Base-by-base conservation (phyloP, 2,888 invertebrate species). In the Dastarcus helophoroides region DNA sequence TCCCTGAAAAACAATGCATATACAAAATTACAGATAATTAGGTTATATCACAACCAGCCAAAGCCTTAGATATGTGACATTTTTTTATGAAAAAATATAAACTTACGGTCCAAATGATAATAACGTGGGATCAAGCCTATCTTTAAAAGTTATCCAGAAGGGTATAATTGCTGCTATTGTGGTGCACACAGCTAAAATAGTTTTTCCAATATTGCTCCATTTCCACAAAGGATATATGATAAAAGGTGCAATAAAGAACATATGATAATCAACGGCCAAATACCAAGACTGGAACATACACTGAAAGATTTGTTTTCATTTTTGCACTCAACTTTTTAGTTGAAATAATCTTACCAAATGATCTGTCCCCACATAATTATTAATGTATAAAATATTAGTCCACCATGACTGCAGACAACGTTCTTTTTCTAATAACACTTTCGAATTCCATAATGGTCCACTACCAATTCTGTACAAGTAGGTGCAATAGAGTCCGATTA, bases 211-310 rank as follows among this genome's bases (percentile, higher is more conserved):
- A 47, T 65, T 66, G 15, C 68, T 62, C 64, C 73, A 74, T 47
- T 67, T 69, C 74, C 77, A 76, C 9, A 81, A 53, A n/a, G 73
- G 66, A 54, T 71, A 78, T 40, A 80, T 73, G 31, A 78, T 63
- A 24, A 73, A 56, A 1, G 80, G 76, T 0, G 79, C 77, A 23
- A 79, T 48, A 45, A 79, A 65, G 58, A 58, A 61, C 16, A 61
- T 37, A 33, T 61, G 61, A 15, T 53, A 58, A 41, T 60, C 61
- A 2, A 51, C 56, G 3, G 67, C 60, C 32, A 79, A 60, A 46
- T 77, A 78, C 78, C 78, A 79, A 0, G 78, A 75, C 55, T 78
- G 77, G 57, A 77, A 78, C 76, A 78, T 78, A 42, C 77, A 78
- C 76, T 76, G 63, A 32, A 68, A 47, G 33, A 41, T 31, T 22